Conservation (phyloP, 2,888 invertebrate species). For the Acanthosepion lycidas region DNA sequence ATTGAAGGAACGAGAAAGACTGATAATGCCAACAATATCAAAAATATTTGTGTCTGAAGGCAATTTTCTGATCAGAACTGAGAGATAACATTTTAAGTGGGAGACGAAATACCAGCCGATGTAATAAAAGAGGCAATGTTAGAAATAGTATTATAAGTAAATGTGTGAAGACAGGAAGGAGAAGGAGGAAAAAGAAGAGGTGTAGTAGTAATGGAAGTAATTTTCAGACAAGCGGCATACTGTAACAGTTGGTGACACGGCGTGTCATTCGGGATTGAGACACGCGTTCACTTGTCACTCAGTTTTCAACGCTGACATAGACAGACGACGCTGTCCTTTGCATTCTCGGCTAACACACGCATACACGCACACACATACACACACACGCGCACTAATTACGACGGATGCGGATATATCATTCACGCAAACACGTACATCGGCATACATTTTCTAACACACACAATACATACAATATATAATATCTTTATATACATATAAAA, state of each 20-base stretch:
- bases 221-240: background rate
- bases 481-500: too few relatives aligned
- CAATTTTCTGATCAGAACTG: background rate
- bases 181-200: background rate
- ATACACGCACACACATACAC: background rate
- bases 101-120: background rate
- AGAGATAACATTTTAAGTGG: background rate
- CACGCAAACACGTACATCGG: background rate
- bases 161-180: background rate
- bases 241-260: background rate
- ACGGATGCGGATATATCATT: background rate
- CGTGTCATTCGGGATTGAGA: slow-evolving; percentile 6
- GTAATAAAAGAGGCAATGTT: background rate
- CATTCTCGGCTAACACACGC: background rate
- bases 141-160: background rate
- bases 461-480: background rate
- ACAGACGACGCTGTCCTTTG: background rate
- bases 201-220: background rate
- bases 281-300: background rate
- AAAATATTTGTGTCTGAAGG: too few relatives aligned
- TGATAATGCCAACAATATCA: too few relatives aligned
- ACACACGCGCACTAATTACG: background rate
- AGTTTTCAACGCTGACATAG: background rate
- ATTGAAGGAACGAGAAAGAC: too few relatives aligned
- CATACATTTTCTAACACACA: background rate